These are phyloP conservation scores for Styela plicata DNA, from an alignment of 23 tunicate genomes.

Conservation along the genomic window DNA sequence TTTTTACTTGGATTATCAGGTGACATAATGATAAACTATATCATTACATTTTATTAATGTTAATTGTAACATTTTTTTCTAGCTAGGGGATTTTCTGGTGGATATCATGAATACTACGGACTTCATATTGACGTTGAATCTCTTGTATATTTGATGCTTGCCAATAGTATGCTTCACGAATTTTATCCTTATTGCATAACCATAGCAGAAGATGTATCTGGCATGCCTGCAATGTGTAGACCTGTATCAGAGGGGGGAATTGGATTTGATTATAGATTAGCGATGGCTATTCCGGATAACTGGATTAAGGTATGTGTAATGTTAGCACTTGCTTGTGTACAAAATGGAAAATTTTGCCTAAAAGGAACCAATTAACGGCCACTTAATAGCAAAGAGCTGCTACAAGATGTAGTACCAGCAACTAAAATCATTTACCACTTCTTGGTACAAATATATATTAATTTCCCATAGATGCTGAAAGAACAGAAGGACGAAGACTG, in stretches of 20 bases:
- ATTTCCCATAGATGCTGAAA: slow-evolving; percentile 87
- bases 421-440: no score
- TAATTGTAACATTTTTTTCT: slow-evolving; percentile 14
- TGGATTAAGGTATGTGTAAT: slow-evolving; percentile 98
- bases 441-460: no score
- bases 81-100: slow-evolving; percentile 93
- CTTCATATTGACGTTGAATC: slow-evolving; percentile 91
- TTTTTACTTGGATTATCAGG: no score
- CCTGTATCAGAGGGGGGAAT: slow-evolving; percentile 93
- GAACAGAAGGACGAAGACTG: slow-evolving; percentile 93
- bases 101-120: slow-evolving; percentile 89
- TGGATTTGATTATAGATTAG: slow-evolving; percentile 95
- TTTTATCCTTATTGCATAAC: slow-evolving; percentile 63
- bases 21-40: no score
- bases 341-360: no score
- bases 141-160: slow-evolving; percentile 79
- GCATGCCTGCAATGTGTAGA: slow-evolving; percentile 99
- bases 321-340: no score
- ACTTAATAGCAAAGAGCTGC: no score
- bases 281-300: slow-evolving; percentile 98
- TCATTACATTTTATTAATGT: no score
- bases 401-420: no score
- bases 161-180: slow-evolving; percentile 68
- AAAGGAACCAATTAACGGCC: no score
- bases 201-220: slow-evolving; percentile 99